Base-by-base conservation (phyloP, 2,888 invertebrate species). In the Drosophila prolongata region DNA sequence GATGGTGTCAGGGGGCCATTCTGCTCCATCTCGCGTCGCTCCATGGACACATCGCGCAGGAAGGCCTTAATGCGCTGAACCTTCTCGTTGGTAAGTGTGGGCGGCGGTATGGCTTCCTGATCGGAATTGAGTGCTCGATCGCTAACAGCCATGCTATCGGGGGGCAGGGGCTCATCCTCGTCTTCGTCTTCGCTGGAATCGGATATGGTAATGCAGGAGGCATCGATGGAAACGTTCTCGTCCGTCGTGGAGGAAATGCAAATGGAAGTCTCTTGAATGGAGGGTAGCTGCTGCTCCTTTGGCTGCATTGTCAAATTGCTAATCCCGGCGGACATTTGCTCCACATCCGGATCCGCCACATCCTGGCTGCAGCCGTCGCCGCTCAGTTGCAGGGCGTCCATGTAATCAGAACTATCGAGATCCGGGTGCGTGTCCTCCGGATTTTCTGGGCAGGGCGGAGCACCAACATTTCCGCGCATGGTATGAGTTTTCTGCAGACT, bases 31-130 rank as follows among this genome's bases (percentile, higher is more conserved):
- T 77, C 76, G 34, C 54, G 83, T 1, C 77, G 73, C 30, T 88
- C 84, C 1, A 78, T 68, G 4, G 91, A 90, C 0, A 91, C 91
- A 66, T 92, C 92, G 1, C 89, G 89, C 10, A 92, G 65, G 53
- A 91, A 92, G 0, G 89, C 91, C 14, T 89, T 84, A 50, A 92
- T 89, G 6, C 89, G 89, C 42, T 89, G 80, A 1, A 87, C 80
- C 40, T 87, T 90, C 11, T 76, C 82, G 9, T 66, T 76, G 14
- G 78, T 49, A 10, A 71, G 76, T 14, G 77, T 24, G 1, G 65
- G 65, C 1, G 62, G 69, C 3, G 43, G 52, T 0, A 76, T 68
- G 6, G 19, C 16, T 9, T 65, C 53, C 37, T 13, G 35, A 6
- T 11, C 35, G 9, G 8, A n/a, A 10, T 6, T 10, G 3, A 53